A percentile compares a stretch with the other conserved stretches of the same genome.
These are phyloP conservation scores for Bucorvus abyssinicus DNA, from an alignment of 2,797 vertebrate genomes.

Conservation along the genomic window DNA sequence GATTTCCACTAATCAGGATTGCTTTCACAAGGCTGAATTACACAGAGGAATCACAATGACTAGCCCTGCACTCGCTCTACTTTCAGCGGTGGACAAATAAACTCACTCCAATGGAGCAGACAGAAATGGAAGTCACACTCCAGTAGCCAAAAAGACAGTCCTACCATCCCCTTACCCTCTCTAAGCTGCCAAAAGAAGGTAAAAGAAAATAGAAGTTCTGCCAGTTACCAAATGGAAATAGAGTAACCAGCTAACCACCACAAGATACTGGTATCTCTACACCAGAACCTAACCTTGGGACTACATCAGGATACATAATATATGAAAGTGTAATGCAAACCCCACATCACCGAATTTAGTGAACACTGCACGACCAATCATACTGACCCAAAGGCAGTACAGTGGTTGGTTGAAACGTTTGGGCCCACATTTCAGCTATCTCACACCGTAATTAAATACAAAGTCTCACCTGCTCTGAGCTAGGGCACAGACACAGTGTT, in stretches of 20 bases:
- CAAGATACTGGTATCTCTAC: background rate
- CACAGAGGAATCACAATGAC: background rate
- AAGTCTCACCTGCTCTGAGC: background rate
- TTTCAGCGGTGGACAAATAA: background rate
- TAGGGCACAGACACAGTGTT: background rate
- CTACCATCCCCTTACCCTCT: background rate
- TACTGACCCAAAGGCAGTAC: background rate
- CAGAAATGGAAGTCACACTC: background rate
- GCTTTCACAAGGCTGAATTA: background rate
- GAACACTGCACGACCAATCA: background rate
- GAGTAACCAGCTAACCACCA: background rate
- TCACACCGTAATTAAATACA: background rate
- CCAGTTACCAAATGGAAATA: background rate
- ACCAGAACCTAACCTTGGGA: background rate
- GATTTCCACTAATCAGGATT: conserved; percentile 10
- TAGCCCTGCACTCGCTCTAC: background rate
- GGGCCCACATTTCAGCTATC: background rate
- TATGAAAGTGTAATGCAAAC: background rate
- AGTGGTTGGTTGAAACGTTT: background rate
- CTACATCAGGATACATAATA: background rate
- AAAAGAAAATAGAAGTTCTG: background rate
- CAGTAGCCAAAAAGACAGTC: background rate
- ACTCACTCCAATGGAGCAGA: background rate
- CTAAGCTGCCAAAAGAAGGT: background rate
- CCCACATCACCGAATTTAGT: background rate